Conservation (phyloP, 2,888 invertebrate species). For the Zygogramma bicolorata region DNA sequence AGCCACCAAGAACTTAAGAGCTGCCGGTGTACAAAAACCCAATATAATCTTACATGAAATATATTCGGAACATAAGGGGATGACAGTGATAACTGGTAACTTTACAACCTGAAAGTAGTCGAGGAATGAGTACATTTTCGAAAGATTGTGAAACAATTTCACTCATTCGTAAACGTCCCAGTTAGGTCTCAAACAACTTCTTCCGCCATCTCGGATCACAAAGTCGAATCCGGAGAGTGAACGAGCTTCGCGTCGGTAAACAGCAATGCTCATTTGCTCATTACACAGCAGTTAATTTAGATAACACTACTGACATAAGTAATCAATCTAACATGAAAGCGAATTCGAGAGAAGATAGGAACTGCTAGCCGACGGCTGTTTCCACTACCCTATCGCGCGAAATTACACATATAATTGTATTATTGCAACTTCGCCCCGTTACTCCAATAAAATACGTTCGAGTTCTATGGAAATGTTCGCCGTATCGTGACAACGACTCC, state of each 20-base stretch:
- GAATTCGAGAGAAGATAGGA: slow-evolving; percentile 32
- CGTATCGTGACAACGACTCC: slow-evolving; percentile 36
- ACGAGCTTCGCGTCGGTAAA: slow-evolving; percentile 31
- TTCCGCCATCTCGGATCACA: background rate
- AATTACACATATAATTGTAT: slow-evolving; percentile 50
- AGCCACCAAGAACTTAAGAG: too few species aligned
- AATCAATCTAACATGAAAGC: slow-evolving; percentile 44
- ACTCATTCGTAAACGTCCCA: too few species aligned
- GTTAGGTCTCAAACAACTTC: background rate
- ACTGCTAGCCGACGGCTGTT: slow-evolving; percentile 33
- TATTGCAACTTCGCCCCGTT: slow-evolving; percentile 47
- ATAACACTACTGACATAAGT: slow-evolving; percentile 42
- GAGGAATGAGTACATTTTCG: too few species aligned
- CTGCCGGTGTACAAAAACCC: too few species aligned
- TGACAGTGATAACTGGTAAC: too few species aligned
- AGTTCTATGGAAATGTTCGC: slow-evolving; percentile 32
- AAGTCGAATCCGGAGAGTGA: slow-evolving; percentile 29
- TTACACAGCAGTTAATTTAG: slow-evolving; percentile 41
- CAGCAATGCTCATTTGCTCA: slow-evolving; percentile 39
- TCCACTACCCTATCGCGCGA: slow-evolving; percentile 39
- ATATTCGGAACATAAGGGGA: too few species aligned
- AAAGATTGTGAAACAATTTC: too few species aligned
- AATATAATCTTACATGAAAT: too few species aligned
- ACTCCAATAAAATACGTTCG: slow-evolving; percentile 16
- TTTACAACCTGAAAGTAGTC: too few species aligned